Conservation (phyloP, 2,113 vertebrate genomes). For the Acinonyx jubatus region DNA sequence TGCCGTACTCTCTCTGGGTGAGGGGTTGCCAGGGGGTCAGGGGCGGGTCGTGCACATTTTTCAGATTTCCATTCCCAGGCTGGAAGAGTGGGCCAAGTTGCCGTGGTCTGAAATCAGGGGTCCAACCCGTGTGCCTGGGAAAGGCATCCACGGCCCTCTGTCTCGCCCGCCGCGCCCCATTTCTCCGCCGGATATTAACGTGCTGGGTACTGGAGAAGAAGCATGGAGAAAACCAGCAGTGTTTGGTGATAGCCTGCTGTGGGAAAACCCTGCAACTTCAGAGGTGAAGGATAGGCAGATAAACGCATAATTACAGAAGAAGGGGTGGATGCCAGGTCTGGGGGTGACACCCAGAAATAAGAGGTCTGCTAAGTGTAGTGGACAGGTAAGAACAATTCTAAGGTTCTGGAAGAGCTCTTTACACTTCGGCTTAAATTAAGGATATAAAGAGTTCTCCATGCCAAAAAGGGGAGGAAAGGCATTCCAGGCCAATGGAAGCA, state of each 20-base stretch:
- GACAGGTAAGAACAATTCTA: background rate
- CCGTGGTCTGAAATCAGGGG: background rate
- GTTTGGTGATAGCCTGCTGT: rapidly evolving
- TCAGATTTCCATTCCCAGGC: background rate
- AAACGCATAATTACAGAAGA: background rate
- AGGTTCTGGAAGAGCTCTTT: background rate
- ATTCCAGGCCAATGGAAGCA: background rate
- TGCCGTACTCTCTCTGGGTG: background rate
- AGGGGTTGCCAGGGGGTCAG: background rate
- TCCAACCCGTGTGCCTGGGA: background rate
- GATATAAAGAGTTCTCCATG: background rate
- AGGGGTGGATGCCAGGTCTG: background rate
- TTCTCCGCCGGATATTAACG: background rate
- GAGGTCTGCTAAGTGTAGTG: background rate
- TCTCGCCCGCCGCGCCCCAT: too few relatives aligned
- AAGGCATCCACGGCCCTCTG: background rate
- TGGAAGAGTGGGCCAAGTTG: background rate
- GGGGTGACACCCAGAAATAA: background rate
- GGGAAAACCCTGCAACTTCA: background rate
- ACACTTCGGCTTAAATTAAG: background rate
- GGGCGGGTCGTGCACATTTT: background rate
- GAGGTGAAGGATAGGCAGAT: background rate
- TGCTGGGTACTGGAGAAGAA: background rate
- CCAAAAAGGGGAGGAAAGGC: background rate
- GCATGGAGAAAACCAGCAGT: background rate